Conservation (phyloP, 2,797 vertebrate genomes). For the Mormyrus proboscirostris region DNA sequence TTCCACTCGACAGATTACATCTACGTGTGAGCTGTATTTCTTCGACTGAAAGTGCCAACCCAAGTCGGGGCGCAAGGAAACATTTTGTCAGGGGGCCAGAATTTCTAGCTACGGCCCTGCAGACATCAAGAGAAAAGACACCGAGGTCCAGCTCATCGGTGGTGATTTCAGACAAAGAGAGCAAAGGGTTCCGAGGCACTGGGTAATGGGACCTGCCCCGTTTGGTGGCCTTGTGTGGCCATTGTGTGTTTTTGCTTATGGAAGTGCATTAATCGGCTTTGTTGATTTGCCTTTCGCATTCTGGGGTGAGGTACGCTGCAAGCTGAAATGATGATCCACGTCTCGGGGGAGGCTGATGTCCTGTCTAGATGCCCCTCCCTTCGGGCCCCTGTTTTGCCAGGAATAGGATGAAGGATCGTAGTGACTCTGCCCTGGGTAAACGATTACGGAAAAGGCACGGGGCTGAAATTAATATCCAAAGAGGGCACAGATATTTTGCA, state of each 20-base stretch:
- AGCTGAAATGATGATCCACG: neutral
- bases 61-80: neutral
- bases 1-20: neutral
- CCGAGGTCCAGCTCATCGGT: neutral
- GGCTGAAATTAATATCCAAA: neutral
- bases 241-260: neutral
- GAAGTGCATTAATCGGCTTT: neutral
- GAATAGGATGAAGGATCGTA: neutral
- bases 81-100: neutral
- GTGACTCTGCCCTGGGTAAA: neutral
- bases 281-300: neutral
- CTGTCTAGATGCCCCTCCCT: neutral
- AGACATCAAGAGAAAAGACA: neutral
- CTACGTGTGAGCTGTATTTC: neutral
- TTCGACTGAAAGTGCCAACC: neutral
- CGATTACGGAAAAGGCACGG: neutral
- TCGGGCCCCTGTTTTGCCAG: neutral
- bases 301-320: neutral
- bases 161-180: neutral
- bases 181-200: neutral
- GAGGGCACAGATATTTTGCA: neutral
- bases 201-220: neutral
- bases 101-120: neutral
- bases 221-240: too few relatives aligned
- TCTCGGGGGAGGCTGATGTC: neutral